Percentiles rank a stretch among this genome's conserved stretches.
These are phyloP conservation scores for Dione juno DNA, from an alignment of 2,888 invertebrate species.

Conservation along the genomic window DNA sequence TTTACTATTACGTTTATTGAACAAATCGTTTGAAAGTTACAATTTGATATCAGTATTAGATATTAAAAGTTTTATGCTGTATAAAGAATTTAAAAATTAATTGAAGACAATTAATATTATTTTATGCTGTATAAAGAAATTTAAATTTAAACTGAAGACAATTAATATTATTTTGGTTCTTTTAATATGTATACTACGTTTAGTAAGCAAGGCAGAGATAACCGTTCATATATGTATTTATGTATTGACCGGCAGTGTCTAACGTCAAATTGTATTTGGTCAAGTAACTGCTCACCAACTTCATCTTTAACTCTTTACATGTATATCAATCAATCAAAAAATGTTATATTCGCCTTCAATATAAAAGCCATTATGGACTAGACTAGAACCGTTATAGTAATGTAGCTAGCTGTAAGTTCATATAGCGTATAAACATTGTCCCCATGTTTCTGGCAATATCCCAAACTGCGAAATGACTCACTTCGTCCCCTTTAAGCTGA, in stretches of 20 bases:
- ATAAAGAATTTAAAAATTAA: not conserved
- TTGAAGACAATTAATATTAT: too few relatives aligned
- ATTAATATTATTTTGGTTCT: too few relatives aligned
- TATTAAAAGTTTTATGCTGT: not conserved
- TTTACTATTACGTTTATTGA: slow-evolving; percentile 5
- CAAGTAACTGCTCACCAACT: too few relatives aligned
- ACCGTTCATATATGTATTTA: too few relatives aligned
- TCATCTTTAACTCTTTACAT: not conserved
- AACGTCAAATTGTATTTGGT: too few relatives aligned
- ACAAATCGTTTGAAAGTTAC: not conserved
- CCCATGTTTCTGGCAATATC: slow-evolving; percentile 39
- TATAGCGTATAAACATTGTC: slow-evolving; percentile 27
- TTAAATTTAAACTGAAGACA: too few relatives aligned
- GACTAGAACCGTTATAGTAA: slow-evolving; percentile 27
- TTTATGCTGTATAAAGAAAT: too few relatives aligned
- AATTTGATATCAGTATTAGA: not conserved
- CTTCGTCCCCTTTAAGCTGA: slow-evolving; percentile 33
- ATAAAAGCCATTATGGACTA: slow-evolving; percentile 19
- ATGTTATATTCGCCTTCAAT: not conserved
- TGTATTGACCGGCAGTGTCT: too few relatives aligned
- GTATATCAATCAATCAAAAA: not conserved
- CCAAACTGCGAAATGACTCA: slow-evolving; percentile 42
- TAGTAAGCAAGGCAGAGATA: too few relatives aligned
- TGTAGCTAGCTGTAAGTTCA: slow-evolving; percentile 11
- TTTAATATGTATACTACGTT: too few relatives aligned